Evolutionary conservation across 1,140 invertebrate species (phyloP).

Genomic region (Leguminivora glycinivorella): DNA sequence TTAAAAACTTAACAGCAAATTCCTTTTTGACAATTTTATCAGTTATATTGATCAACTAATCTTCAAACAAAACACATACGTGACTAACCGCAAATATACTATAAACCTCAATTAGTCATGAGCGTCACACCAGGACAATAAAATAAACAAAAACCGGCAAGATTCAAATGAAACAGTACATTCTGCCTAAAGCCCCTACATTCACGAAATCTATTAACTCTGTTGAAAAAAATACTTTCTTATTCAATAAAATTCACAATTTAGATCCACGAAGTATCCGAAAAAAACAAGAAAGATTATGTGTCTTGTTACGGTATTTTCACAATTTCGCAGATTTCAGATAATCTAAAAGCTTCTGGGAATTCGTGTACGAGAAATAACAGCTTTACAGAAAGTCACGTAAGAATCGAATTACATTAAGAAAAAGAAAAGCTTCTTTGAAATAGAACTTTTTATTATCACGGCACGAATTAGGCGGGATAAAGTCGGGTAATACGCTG

Average conservation of each 20-base stretch:
- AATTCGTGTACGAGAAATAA: background rate
- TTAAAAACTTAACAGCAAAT: too few relatives aligned
- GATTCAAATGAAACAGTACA: background rate
- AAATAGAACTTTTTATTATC: background rate
- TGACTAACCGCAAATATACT: too few relatives aligned
- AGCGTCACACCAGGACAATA: too few relatives aligned
- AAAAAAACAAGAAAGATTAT: conserved; percentile 8
- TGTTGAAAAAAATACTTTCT: background rate
- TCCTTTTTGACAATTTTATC: too few relatives aligned
- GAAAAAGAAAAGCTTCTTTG: background rate
- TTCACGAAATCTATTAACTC: background rate
- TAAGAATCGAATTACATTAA: background rate
- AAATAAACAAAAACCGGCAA: too few relatives aligned
- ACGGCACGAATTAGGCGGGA: conserved; percentile 4
- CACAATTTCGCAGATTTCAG: conserved; percentile 4
- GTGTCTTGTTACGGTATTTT: conserved; percentile 4
- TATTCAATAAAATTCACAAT: background rate
- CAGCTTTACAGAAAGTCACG: background rate
- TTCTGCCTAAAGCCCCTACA: background rate
- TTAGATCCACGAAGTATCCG: background rate
- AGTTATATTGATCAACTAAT: too few relatives aligned
- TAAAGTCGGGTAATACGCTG: background rate
- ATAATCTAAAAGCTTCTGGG: background rate
- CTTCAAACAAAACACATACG: too few relatives aligned
- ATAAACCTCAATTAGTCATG: too few relatives aligned